These are phyloP conservation scores for Rutpela maculata DNA, from an alignment of 2,888 invertebrate species.

Conservation along the genomic window DNA sequence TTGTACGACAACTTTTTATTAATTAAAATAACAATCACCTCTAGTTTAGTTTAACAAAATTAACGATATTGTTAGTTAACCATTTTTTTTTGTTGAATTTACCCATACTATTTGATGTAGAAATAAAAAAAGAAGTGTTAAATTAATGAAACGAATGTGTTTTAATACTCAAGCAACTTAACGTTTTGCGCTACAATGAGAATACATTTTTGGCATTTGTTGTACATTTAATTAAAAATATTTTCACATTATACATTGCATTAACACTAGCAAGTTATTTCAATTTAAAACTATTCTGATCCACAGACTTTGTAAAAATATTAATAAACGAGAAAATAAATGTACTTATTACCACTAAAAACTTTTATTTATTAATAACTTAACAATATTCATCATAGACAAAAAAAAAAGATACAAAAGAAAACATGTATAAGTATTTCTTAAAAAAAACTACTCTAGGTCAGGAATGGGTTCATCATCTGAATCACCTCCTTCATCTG, in stretches of 20 bases:
- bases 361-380: conserved; percentile 59
- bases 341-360: conserved; percentile 52
- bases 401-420: conserved; percentile 52
- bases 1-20: too few species aligned
- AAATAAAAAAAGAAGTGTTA: too few species aligned
- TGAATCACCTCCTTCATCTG: conserved; percentile 79
- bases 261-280: conserved; percentile 43
- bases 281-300: conserved; percentile 38
- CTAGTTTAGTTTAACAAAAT: too few species aligned
- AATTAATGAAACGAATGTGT: too few species aligned
- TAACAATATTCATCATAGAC: conserved; percentile 55
- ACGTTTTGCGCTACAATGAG: neutral
- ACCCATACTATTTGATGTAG: too few species aligned
- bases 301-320: conserved; percentile 37
- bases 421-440: conserved; percentile 33
- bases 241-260: conserved; percentile 44
- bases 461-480: conserved; percentile 89
- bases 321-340: conserved; percentile 26
- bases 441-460: conserved; percentile 76
- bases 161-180: too few species aligned
- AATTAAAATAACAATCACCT: too few species aligned
- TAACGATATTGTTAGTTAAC: too few species aligned
- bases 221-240: conserved; percentile 51
- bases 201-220: conserved; percentile 22
- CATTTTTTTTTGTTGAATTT: too few species aligned